Base-by-base conservation (phyloP, 1,140 invertebrate species). In the Drosophila chauvacae region DNA sequence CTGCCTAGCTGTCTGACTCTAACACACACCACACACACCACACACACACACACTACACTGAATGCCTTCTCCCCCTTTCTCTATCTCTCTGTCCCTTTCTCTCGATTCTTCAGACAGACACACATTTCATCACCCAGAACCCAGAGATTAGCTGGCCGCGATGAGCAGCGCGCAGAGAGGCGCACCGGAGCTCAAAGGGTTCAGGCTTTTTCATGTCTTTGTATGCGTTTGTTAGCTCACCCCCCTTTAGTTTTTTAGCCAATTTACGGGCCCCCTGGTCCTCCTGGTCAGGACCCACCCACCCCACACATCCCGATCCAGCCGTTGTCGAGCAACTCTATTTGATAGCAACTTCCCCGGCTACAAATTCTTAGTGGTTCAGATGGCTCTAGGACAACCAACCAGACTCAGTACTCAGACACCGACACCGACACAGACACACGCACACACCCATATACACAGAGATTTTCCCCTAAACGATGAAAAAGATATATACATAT, bases 341-440 rank as follows among this genome's bases (percentile, higher is more conserved):
- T 81, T 90, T 73, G 81, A 85, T 92, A 92, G 91, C 91, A 92
- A 90, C 91, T 92, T 92, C 91, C 91, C 91, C 91, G 91, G 91
- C 91, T 92, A 92, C 84, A 90, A 88, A 88, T 90, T 86, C 69
- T 71, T 79, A 88, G 90, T 80, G 81, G 90, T 90, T 88, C 90
- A 88, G 77, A 91, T 81, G 70, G 82, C 87, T 91, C 80, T 71
- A 80, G 56, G 73, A 51, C 61, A 61, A 55, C 35, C 51, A 60
- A 59, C 23, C 23, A 7, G 23, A 20, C 20, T 20, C 20, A 20
- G 20, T n/a, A 16, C 45, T 20, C 18, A 11, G 20, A 26, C 51
- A 23, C 28, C 18, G 6, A 71, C 35, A 33, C 57, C 1, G 20
- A 48, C 48, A 64, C 20, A 59, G 13, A 28, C 48, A 64, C 20